These are phyloP conservation scores for Seira ritae DNA, from an alignment of 2,888 invertebrate species.

Conservation along the genomic window DNA sequence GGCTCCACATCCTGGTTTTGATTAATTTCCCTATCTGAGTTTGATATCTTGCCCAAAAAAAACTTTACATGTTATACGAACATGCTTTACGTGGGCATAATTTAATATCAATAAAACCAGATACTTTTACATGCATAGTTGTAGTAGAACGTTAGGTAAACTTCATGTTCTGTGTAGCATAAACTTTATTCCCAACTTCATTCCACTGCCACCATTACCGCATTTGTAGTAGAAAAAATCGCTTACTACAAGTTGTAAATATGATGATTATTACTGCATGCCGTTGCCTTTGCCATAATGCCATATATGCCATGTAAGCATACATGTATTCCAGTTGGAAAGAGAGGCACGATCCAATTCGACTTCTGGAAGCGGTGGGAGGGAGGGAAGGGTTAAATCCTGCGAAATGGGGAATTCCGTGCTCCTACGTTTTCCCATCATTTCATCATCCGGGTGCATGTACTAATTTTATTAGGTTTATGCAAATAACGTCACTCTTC, in stretches of 20 bases:
- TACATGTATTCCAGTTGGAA: background rate
- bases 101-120: constrained; percentile 9
- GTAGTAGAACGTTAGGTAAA: background rate
- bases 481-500: constrained; percentile 1
- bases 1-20: constrained; percentile 63
- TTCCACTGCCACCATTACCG: constrained; percentile 7
- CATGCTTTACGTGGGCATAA: background rate
- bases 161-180: background rate
- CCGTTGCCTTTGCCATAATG: no score
- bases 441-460: background rate
- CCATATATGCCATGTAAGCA: no score
- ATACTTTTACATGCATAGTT: constrained; percentile 7
- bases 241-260: constrained; percentile 1
- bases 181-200: constrained; percentile 9
- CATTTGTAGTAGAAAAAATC: background rate
- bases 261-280: background rate
- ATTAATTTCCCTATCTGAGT: constrained; percentile 63
- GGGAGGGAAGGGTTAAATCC: background rate
- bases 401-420: background rate
- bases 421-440: background rate
- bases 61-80: background rate
- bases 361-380: background rate
- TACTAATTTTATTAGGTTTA: background rate
- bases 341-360: background rate
- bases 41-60: constrained; percentile 47